Evolutionary conservation across 2,797 vertebrate species (phyloP).

Genomic region (Syncerus caffer): DNA sequence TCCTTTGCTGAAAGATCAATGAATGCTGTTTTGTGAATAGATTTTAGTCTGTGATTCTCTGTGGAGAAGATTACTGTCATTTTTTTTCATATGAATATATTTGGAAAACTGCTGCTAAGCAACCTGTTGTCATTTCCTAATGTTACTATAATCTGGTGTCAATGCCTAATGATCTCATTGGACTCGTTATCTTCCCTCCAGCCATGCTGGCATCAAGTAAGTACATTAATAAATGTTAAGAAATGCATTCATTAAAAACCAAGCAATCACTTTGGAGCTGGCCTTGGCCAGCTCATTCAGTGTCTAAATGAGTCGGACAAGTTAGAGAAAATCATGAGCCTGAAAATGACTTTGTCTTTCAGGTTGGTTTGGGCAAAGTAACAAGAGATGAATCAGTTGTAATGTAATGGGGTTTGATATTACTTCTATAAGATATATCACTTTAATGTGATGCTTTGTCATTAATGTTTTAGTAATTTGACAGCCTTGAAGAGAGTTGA

Average conservation of each 20-base stretch:
- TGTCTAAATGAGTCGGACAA: background rate
- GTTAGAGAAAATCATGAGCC: background rate
- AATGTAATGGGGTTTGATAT: background rate
- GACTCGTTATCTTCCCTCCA: slow-evolving; percentile 10
- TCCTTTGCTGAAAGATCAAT: background rate
- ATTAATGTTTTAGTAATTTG: slow-evolving; percentile 45
- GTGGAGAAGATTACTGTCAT: slow-evolving; percentile 1
- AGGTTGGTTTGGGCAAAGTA: background rate
- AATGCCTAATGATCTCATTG: background rate
- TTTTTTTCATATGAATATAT: slow-evolving; percentile 35
- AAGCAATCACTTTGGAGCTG: background rate
- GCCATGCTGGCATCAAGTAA: slow-evolving; percentile 35
- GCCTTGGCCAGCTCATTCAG: background rate
- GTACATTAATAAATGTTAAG: background rate
- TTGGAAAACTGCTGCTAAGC: slow-evolving; percentile 79
- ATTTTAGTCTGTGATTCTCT: background rate
- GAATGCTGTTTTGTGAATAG: slow-evolving; percentile 17
- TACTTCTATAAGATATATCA: slow-evolving; percentile 21
- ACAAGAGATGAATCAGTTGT: background rate
- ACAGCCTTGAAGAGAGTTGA: background rate
- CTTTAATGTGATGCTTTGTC: background rate
- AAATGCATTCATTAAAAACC: background rate
- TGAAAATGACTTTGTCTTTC: background rate
- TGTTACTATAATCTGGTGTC: slow-evolving; percentile 24
- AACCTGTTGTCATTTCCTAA: slow-evolving; percentile 45